Conservation (phyloP, 2,797 vertebrate genomes). For the Salarias fasciatus region DNA sequence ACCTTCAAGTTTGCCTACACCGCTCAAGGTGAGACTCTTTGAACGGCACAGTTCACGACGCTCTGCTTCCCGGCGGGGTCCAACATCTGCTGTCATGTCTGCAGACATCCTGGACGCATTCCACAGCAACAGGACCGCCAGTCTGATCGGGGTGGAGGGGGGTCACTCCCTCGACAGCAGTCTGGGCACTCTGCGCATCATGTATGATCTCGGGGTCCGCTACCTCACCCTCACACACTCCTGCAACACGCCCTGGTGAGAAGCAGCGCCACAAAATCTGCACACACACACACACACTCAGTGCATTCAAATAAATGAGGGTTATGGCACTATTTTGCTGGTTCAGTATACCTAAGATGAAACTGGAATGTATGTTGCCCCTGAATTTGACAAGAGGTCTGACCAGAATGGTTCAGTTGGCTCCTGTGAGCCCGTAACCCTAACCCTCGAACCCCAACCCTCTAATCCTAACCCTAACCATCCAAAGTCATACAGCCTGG, state of each 20-base stretch:
- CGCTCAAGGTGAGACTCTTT: constrained; percentile 70
- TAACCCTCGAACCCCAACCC: too few species aligned
- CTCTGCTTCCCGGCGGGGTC: background rate
- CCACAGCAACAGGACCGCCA: constrained; percentile 82
- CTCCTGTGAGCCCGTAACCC: too few species aligned
- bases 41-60: background rate
- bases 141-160: constrained; percentile 93
- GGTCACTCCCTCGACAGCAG: constrained; percentile 96
- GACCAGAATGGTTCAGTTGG: too few species aligned
- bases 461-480: too few species aligned
- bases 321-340: too few species aligned
- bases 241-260: constrained; percentile 96
- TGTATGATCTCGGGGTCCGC: constrained; percentile 91
- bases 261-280: background rate
- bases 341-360: too few species aligned
- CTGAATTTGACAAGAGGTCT: too few species aligned
- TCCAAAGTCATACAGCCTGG: too few species aligned
- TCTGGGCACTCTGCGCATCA: constrained; percentile 86
- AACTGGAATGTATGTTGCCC: too few species aligned
- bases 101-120: constrained; percentile 82
- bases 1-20: constrained; percentile 78
- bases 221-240: constrained; percentile 96
- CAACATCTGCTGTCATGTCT: background rate
- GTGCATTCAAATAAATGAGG: too few species aligned
- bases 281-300: background rate